Conservation (phyloP, 2,888 invertebrate genomes). For the Phrixothrix hirtus region DNA sequence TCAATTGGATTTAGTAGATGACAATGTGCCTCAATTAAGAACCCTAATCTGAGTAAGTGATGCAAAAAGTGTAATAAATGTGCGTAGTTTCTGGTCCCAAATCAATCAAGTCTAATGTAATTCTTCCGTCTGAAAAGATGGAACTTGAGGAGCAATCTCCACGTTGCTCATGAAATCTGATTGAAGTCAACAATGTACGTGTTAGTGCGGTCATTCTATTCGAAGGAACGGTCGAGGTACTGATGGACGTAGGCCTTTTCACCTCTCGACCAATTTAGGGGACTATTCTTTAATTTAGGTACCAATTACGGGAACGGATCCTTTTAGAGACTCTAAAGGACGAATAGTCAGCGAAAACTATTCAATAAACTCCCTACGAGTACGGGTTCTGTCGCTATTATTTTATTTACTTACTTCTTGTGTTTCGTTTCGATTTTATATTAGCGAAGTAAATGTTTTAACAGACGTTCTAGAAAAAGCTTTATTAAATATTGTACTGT, state of each 20-base stretch:
- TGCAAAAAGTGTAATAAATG: constrained; percentile 25
- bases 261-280: constrained; percentile 54
- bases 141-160: constrained; percentile 24
- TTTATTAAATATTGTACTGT: constrained; percentile 22
- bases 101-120: constrained; percentile 26
- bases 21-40: constrained; percentile 24
- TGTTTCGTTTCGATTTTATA: too few relatives aligned
- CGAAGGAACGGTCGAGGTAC: constrained; percentile 37
- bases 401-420: background rate
- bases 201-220: constrained; percentile 37
- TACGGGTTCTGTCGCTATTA: background rate
- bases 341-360: constrained; percentile 19
- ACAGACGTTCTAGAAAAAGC: constrained; percentile 9
- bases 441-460: constrained; percentile 9
- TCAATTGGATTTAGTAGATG: constrained; percentile 11
- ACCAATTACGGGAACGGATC: constrained; percentile 35
- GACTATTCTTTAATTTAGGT: constrained; percentile 41
- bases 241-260: constrained; percentile 52
- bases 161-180: constrained; percentile 34
- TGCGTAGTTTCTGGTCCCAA: constrained; percentile 13
- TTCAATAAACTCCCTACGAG: constrained; percentile 12
- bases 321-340: constrained; percentile 13
- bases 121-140: constrained; percentile 26
- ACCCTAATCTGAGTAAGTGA: constrained; percentile 8
- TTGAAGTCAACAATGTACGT: constrained; percentile 37